Percentiles rank a stretch among this genome's conserved stretches.
Evolutionary conservation across 2,797 vertebrate species (phyloP).

Genomic region (Acanthurus tractus): DNA sequence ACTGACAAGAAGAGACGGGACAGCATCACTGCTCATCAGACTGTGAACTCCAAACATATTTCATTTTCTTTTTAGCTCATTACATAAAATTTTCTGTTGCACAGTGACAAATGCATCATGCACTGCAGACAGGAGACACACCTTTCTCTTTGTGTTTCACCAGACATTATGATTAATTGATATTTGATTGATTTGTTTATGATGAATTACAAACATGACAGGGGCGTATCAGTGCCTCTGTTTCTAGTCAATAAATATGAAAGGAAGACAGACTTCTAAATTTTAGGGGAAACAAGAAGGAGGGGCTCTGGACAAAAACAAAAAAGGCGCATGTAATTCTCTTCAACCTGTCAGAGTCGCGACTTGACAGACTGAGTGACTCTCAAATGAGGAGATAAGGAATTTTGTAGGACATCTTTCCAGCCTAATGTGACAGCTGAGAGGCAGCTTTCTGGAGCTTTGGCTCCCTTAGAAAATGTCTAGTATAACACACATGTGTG

Average conservation of each 20-base stretch:
- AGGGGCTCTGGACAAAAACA: background rate
- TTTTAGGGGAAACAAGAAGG: background rate
- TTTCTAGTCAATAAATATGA: background rate
- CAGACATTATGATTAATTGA: background rate
- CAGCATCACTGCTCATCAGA: background rate
- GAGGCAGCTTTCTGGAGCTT: slow-evolving; percentile 9
- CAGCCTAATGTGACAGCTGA: slow-evolving; percentile 30
- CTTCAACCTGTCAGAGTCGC: slow-evolving; percentile 2
- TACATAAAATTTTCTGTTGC: background rate
- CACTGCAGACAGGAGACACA: slow-evolving; percentile 1
- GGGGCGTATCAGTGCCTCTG: background rate
- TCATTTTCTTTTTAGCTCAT: background rate
- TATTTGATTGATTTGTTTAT: slow-evolving; percentile 6
- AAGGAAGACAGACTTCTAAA: background rate
- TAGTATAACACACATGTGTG: background rate
- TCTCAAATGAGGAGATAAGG: background rate
- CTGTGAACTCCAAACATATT: background rate
- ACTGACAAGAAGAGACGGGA: background rate
- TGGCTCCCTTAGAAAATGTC: background rate
- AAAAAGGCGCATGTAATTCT: background rate
- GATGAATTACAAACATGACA: no score
- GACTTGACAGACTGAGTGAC: background rate
- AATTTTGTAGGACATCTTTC: background rate
- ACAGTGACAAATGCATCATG: slow-evolving; percentile 4
- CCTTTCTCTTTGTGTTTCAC: slow-evolving; percentile 11